Evolutionary conservation across 2,888 invertebrate species (phyloP).

Genomic region (Cybosia mesomella): DNA sequence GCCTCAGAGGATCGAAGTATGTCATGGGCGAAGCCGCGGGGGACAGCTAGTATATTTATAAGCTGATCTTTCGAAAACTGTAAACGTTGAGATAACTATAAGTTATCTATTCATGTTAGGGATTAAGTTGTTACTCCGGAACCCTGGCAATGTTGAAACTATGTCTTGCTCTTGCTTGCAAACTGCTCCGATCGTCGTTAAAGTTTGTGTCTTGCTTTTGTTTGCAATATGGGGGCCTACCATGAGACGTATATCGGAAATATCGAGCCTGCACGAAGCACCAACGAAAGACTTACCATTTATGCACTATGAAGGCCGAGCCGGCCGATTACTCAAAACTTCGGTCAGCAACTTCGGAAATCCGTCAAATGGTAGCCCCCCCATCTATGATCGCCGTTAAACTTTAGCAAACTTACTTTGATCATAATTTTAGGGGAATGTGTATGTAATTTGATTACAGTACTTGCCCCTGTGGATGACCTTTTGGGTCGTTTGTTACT

Average conservation of each 20-base stretch:
- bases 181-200: neutral
- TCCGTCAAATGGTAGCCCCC: neutral
- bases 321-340: too few species aligned
- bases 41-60: neutral
- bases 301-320: too few species aligned
- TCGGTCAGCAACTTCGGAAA: too few species aligned
- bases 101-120: neutral
- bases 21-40: too few species aligned
- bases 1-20: too few species aligned
- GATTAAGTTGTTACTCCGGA: neutral
- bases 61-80: neutral
- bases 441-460: constrained; percentile 9
- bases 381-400: neutral
- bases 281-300: neutral
- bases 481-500: neutral
- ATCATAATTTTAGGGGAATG: constrained; percentile 3
- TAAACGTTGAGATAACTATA: neutral
- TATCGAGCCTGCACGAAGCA: neutral
- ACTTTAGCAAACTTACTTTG: constrained; percentile 8
- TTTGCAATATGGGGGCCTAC: neutral
- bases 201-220: neutral
- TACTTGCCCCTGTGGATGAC: constrained; percentile 10
- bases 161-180: neutral
- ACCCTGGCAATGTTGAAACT: neutral
- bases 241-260: neutral